These are phyloP conservation scores for Doryteuthis pealeii DNA, from an alignment of 1,140 invertebrate genomes.

Conservation along the genomic window DNA sequence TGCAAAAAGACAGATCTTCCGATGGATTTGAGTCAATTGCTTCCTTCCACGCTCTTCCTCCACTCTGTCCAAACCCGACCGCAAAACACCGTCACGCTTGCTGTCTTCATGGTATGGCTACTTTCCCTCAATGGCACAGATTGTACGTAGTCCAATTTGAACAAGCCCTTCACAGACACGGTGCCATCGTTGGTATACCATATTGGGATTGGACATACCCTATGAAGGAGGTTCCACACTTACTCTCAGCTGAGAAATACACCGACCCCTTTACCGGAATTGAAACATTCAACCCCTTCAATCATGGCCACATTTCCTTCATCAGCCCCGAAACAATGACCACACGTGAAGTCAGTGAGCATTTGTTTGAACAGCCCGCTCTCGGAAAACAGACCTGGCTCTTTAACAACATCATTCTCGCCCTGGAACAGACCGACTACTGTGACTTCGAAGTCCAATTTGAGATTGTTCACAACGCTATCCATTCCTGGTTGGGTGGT, in stretches of 20 bases:
- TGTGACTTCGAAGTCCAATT: conserved; percentile 30
- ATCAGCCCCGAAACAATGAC: conserved; percentile 14
- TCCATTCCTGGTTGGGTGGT: conserved; percentile 29
- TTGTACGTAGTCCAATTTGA: conserved; percentile 33
- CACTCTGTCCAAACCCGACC: conserved; percentile 27
- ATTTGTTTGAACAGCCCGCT: conserved; percentile 16
- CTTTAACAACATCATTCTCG: conserved; percentile 13
- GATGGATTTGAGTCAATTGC: conserved; percentile 32
- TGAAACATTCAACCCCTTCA: conserved; percentile 22
- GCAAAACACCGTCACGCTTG: conserved; percentile 26
- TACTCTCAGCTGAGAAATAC: conserved; percentile 21
- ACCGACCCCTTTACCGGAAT: conserved; percentile 22
- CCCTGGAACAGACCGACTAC: conserved; percentile 28
- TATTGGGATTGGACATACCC: conserved; percentile 19
- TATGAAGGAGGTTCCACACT: conserved; percentile 18
- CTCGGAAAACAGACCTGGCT: conserved; percentile 10
- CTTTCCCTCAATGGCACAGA: conserved; percentile 34
- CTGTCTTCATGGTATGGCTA: conserved; percentile 31
- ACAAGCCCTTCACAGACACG: conserved; percentile 23
- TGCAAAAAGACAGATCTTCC: conserved; percentile 29
- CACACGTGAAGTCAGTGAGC: conserved; percentile 6
- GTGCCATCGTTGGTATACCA: conserved; percentile 25
- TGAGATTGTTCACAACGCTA: conserved; percentile 32
- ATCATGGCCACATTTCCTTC: conserved; percentile 15
- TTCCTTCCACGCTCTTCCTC: conserved; percentile 30